Evolutionary conservation across 2,797 vertebrate genomes (phyloP).

Genomic region (Semotilus atromaculatus): DNA sequence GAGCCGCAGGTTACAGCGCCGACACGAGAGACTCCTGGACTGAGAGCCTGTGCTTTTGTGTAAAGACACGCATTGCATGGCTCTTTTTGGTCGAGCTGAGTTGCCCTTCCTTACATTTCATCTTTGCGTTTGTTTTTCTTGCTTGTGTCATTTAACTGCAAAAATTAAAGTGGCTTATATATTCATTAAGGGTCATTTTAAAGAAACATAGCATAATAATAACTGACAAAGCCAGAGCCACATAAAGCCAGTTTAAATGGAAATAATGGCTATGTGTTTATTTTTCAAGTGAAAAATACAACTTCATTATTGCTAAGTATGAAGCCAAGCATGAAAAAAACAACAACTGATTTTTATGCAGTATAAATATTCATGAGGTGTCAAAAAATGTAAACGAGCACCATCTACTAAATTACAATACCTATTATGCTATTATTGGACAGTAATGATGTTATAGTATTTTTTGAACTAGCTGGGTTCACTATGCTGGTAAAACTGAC

Average conservation of each 20-base stretch:
- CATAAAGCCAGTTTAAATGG: neutral
- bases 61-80: neutral
- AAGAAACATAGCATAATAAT: neutral
- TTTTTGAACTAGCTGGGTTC: neutral
- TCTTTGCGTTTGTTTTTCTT: neutral
- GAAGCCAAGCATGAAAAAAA: neutral
- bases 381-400: neutral
- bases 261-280: neutral
- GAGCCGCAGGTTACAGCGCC: neutral
- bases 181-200: conserved; percentile 12
- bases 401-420: neutral
- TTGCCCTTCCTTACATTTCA: conserved; percentile 21
- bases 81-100: neutral
- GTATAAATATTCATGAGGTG: conserved; percentile 18
- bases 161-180: neutral
- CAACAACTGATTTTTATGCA: neutral
- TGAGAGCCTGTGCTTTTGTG: conserved; percentile 45
- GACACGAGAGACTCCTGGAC: conserved; percentile 1
- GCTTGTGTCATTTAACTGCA: neutral
- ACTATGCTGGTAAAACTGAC: neutral
- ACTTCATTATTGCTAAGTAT: neutral
- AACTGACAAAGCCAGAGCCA: neutral
- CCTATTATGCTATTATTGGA: neutral
- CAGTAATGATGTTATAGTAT: neutral
- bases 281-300: neutral